A percentile compares a stretch with the other conserved stretches of the same genome.
These are phyloP conservation scores for Creontiades dilutus DNA, from an alignment of 2,888 invertebrate species.

Conservation along the genomic window DNA sequence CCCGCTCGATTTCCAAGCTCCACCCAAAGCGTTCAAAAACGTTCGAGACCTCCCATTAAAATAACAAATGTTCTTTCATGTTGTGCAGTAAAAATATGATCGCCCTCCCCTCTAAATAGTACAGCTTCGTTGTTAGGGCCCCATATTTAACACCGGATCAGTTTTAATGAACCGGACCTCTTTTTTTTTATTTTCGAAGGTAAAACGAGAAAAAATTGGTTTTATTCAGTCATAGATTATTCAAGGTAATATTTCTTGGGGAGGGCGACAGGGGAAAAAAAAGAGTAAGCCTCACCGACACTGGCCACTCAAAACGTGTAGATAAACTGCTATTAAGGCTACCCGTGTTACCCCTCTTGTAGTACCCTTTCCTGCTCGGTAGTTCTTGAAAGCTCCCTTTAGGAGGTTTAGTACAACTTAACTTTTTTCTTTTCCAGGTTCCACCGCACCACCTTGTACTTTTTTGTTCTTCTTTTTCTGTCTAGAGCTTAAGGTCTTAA, in stretches of 20 bases:
- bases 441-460: conserved; percentile 33
- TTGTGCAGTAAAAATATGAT: conserved; percentile 26
- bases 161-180: conserved; percentile 20
- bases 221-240: conserved; percentile 50
- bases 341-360: conserved; percentile 61
- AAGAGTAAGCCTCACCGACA: conserved; percentile 27
- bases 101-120: not conserved
- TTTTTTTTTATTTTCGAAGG: not conserved
- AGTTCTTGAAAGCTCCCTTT: conserved; percentile 60
- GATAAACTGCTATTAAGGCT: conserved; percentile 67
- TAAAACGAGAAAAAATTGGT: not conserved
- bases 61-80: not conserved
- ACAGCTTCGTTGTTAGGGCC: not conserved
- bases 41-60: not conserved
- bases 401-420: conserved; percentile 43
- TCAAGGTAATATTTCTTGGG: conserved; percentile 52
- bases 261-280: conserved; percentile 2
- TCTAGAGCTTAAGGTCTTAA: conserved; percentile 52
- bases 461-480: conserved; percentile 40
- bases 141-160: conserved; percentile 11
- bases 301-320: conserved; percentile 15
- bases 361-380: conserved; percentile 18
- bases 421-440: conserved; percentile 42
- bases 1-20: no score
- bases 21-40: not conserved